Conservation (phyloP, 2,888 invertebrate genomes). For the Zele albiditarsus region DNA sequence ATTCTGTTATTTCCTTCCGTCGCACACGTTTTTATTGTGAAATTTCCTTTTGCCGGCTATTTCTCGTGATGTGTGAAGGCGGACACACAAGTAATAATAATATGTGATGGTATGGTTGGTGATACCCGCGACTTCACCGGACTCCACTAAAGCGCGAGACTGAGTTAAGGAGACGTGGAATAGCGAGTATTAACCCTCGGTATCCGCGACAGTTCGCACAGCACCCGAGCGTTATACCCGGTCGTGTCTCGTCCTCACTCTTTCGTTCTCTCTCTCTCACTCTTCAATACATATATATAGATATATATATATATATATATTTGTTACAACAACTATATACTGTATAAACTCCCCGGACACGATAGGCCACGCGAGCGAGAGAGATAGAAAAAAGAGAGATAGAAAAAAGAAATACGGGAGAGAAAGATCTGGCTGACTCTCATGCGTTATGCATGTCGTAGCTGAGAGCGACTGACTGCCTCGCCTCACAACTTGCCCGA, state of each 20-base stretch:
- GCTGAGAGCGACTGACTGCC: constrained; percentile 76
- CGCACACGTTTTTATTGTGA: constrained; percentile 17
- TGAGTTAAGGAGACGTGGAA: constrained; percentile 37
- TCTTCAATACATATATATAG: background rate
- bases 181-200: constrained; percentile 9
- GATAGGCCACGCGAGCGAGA: constrained; percentile 33
- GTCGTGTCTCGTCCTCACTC: background rate
- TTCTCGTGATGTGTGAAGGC: background rate
- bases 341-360: constrained; percentile 22
- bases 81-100: background rate
- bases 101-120: background rate
- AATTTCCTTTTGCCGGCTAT: background rate
- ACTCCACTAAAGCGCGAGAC: constrained; percentile 45
- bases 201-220: background rate
- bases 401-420: constrained; percentile 52
- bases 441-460: constrained; percentile 79
- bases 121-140: constrained; percentile 34
- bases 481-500: constrained; percentile 69
- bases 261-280: background rate
- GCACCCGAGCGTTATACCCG: background rate
- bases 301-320: constrained; percentile 1
- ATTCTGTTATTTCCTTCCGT: background rate
- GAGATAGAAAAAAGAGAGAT: constrained; percentile 51
- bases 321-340: background rate
- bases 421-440: constrained; percentile 71